Conservation (phyloP, 2,888 invertebrate genomes). For the Athetis lepigone region DNA sequence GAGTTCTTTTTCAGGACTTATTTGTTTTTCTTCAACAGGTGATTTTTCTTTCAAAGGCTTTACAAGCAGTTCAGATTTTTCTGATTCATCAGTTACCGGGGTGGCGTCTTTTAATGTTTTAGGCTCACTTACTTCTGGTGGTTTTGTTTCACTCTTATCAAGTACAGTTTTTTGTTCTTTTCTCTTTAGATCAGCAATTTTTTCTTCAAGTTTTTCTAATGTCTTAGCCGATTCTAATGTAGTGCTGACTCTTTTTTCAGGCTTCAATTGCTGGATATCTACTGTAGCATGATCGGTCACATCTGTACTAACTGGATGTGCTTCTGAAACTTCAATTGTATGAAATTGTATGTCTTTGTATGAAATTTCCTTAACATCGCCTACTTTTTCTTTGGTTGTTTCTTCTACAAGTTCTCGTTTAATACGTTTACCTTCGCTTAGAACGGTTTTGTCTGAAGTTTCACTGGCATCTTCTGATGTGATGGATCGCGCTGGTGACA, state of each 20-base stretch:
- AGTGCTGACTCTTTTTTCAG: constrained; percentile 72
- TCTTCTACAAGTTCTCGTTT: constrained; percentile 73
- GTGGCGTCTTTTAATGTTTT: not conserved
- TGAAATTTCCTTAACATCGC: constrained; percentile 30
- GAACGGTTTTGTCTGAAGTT: constrained; percentile 83
- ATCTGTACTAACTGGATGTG: constrained; percentile 18
- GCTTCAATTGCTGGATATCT: constrained; percentile 32
- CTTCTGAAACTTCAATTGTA: constrained; percentile 12
- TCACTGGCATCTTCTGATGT: constrained; percentile 90
- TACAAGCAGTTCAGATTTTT: constrained; percentile 22
- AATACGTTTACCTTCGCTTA: constrained; percentile 80
- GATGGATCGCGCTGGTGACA: constrained; percentile 81
- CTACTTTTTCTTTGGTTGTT: constrained; percentile 35
- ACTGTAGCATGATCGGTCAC: constrained; percentile 27
- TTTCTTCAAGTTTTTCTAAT: constrained; percentile 86
- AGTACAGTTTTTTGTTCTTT: constrained; percentile 67
- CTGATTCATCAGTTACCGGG: constrained; percentile 12
- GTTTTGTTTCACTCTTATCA: constrained; percentile 27
- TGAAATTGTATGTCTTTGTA: not conserved
- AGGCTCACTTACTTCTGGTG: constrained; percentile 2
- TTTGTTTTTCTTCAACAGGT: constrained; percentile 12
- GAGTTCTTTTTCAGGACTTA: constrained; percentile 44
- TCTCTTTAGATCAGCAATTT: constrained; percentile 81
- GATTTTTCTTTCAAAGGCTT: constrained; percentile 6
- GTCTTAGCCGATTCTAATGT: constrained; percentile 84